phyloP scores from a whole-genome alignment of 37 sponge, comb jelly and placozoan genomes.

The Eunapius fragilis region DNA sequence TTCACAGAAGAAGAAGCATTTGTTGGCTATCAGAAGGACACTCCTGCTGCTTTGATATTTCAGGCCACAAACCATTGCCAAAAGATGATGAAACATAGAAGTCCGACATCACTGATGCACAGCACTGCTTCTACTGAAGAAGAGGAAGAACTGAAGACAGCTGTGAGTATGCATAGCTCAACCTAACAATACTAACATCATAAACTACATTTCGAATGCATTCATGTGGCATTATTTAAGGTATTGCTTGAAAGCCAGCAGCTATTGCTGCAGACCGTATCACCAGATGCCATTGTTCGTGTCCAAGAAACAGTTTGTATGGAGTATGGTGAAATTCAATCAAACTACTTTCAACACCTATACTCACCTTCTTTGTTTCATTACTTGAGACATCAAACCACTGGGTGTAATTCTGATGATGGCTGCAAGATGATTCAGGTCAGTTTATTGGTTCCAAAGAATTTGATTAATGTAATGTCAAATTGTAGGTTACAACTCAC shows the following conservation, averaged over 20 bases:
- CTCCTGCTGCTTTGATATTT: slow-evolving; percentile 49
- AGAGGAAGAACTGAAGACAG: too few species aligned
- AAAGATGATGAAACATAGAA: too few species aligned
- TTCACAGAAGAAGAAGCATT: slow-evolving; percentile 30
- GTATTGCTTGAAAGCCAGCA: slow-evolving; percentile 1
- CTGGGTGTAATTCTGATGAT: too few species aligned
- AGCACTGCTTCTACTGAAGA: too few species aligned
- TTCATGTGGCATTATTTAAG: neutral
- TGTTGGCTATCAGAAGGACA: slow-evolving; percentile 52
- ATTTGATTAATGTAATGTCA: too few species aligned
- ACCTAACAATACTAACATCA: neutral
- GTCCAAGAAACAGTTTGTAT: neutral
- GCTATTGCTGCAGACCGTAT: slow-evolving; percentile 13
- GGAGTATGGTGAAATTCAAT: neutral
- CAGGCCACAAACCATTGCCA: slow-evolving; percentile 9
- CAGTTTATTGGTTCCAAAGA: too few species aligned
- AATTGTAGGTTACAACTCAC: slow-evolving; percentile 80
- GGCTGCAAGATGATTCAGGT: too few species aligned
- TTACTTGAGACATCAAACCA: neutral
- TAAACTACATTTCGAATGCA: neutral
- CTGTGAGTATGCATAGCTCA: too few species aligned
- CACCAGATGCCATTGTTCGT: slow-evolving; percentile 53
- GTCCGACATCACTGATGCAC: neutral
- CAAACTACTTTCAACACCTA: neutral
- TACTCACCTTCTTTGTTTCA: neutral